A percentile compares a stretch with the other conserved stretches of the same genome.
Evolutionary conservation across 2,888 invertebrate species (phyloP).

Genomic region (Meiosimyza decipiens): DNA sequence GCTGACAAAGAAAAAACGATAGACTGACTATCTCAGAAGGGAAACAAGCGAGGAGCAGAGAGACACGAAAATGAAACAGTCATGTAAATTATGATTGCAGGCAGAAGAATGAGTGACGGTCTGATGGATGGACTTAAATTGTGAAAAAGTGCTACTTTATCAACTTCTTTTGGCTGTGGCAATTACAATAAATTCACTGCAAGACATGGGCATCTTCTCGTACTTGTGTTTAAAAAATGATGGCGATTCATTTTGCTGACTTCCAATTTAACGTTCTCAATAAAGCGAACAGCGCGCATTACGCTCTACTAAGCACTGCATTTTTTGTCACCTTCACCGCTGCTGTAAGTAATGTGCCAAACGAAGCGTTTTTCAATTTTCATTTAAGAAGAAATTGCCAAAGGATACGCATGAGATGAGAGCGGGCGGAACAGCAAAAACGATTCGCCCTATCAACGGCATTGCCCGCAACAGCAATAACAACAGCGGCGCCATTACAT

Average conservation of each 20-base stretch:
- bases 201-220: no score
- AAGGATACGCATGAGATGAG: background rate
- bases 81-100: conserved; percentile 11
- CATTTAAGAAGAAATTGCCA: background rate
- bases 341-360: background rate
- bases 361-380: conserved; percentile 23
- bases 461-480: background rate
- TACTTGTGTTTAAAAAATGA: background rate
- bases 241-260: conserved; percentile 5
- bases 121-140: conserved; percentile 6
- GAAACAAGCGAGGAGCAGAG: no score
- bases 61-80: no score
- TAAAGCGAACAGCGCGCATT: conserved; percentile 12
- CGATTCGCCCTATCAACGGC: background rate
- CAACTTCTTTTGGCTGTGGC: background rate
- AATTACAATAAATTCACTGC: background rate
- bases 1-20: background rate
- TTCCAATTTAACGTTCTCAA: conserved; percentile 1
- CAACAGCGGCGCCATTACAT: background rate
- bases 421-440: background rate
- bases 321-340: background rate
- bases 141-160: no score
- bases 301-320: background rate
- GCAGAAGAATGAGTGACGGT: conserved; percentile 5
- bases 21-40: background rate